These are phyloP conservation scores for Phymanthus crucifer DNA, from an alignment of 92 coral and sea anemone species.

Conservation along the genomic window DNA sequence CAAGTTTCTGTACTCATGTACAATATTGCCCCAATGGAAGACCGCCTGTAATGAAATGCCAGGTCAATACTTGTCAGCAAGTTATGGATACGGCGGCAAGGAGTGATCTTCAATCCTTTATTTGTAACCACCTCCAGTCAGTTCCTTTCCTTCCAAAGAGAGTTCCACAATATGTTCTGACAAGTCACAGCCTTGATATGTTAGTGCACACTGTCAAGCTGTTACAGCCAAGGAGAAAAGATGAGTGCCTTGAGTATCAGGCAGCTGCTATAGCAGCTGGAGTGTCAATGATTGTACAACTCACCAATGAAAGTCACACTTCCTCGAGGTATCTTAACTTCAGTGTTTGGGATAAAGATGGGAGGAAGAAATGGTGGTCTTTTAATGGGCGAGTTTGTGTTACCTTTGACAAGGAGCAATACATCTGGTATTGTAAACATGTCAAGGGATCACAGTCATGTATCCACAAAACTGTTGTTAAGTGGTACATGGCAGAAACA, in stretches of 20 bases:
- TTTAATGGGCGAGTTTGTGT: conserved; percentile 47
- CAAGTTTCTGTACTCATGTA: conserved; percentile 38
- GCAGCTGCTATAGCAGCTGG: neutral
- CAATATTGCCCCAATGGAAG: conserved; percentile 41
- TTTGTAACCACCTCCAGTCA: conserved; percentile 38
- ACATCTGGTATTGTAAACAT: conserved; percentile 44
- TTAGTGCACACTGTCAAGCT: conserved; percentile 16
- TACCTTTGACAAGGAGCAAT: conserved; percentile 28
- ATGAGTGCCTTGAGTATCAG: conserved; percentile 13
- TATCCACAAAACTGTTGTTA: conserved; percentile 47
- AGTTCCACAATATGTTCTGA: conserved; percentile 15
- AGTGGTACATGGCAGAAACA: conserved; percentile 32
- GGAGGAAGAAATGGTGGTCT: conserved; percentile 53
- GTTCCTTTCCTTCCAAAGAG: conserved; percentile 26
- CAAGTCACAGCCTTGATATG: conserved; percentile 21
- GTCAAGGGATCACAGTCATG: conserved; percentile 48
- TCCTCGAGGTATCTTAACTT: conserved; percentile 44
- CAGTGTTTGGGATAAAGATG: conserved; percentile 36
- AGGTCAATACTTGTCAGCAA: conserved; percentile 30
- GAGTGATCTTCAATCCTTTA: conserved; percentile 33
- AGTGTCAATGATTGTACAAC: conserved; percentile 18
- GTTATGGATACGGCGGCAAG: conserved; percentile 45
- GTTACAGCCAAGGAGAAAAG: conserved; percentile 21
- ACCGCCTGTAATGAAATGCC: conserved; percentile 41
- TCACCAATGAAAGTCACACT: conserved; percentile 12